phyloP scores from a whole-genome alignment of 1,140 invertebrate species.

The Artemia franciscana region DNA sequence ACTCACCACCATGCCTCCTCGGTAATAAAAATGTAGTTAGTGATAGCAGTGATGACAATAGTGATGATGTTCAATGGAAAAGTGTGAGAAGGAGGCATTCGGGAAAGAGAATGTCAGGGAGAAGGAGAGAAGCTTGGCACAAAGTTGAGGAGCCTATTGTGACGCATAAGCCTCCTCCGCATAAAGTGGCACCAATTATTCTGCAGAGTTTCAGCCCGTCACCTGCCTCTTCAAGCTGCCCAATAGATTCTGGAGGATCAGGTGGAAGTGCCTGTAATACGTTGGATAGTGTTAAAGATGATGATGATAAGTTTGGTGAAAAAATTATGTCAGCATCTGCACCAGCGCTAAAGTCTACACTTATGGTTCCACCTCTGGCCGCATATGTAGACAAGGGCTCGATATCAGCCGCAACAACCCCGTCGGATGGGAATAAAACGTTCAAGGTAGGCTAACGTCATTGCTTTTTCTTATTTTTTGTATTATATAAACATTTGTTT shows the following conservation, averaged over 20 bases:
- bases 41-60: not conserved
- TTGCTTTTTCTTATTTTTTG: too few species aligned
- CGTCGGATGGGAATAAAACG: conserved; percentile 6
- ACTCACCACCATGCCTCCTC: not conserved
- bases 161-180: conserved; percentile 1
- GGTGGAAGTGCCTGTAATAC: not conserved
- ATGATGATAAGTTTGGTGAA: not conserved
- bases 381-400: not conserved
- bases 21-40: not conserved
- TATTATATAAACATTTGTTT: too few species aligned
- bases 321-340: conserved; percentile 1
- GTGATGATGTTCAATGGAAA: conserved; percentile 5
- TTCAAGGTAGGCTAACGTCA: conserved; percentile 9
- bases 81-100: conserved; percentile 7
- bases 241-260: not conserved
- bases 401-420: conserved; percentile 8
- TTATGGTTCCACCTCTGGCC: not conserved
- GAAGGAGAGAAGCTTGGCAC: conserved; percentile 3
- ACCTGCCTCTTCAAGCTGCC: not conserved
- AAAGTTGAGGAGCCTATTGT: conserved; percentile 1
- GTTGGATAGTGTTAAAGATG: not conserved
- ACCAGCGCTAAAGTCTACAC: not conserved
- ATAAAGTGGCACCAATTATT: not conserved
- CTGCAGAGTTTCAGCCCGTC: not conserved
- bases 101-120: conserved; percentile 2